These are phyloP conservation scores for Scytalopus superciliaris DNA, from an alignment of 2,113 vertebrate genomes.

Conservation along the genomic window DNA sequence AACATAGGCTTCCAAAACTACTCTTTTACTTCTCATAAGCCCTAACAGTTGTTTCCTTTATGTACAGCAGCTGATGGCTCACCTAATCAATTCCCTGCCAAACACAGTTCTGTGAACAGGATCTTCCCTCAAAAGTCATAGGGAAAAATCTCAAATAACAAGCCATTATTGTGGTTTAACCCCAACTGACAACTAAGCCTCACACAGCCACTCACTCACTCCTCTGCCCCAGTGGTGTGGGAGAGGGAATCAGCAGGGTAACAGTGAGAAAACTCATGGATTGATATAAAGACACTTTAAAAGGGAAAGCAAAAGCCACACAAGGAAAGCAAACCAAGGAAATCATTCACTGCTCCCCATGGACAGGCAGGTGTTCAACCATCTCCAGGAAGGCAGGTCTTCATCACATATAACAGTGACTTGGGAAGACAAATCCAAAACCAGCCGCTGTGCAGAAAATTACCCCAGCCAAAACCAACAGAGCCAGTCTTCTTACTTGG, in stretches of 20 bases:
- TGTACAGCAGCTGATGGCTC: background rate
- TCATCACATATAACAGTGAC: background rate
- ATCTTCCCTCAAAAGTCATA: background rate
- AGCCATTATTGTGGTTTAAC: background rate
- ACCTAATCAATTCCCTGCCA: background rate
- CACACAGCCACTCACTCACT: background rate
- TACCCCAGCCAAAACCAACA: background rate
- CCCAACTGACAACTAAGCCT: background rate
- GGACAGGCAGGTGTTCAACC: background rate
- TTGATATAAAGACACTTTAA: background rate
- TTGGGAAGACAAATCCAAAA: background rate
- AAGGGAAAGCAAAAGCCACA: background rate
- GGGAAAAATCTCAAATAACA: background rate
- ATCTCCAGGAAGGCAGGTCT: background rate
- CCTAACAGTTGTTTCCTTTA: background rate
- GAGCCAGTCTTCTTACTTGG: background rate
- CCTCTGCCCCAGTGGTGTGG: too few species aligned
- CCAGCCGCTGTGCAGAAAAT: background rate
- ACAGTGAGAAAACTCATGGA: background rate
- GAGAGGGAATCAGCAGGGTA: background rate
- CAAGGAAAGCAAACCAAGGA: background rate
- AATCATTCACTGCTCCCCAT: background rate
- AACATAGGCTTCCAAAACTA: background rate
- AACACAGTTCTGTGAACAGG: background rate
- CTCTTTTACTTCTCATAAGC: background rate